phyloP scores from a whole-genome alignment of 2,113 vertebrate genomes.

The Archocentrus centrarchus region DNA sequence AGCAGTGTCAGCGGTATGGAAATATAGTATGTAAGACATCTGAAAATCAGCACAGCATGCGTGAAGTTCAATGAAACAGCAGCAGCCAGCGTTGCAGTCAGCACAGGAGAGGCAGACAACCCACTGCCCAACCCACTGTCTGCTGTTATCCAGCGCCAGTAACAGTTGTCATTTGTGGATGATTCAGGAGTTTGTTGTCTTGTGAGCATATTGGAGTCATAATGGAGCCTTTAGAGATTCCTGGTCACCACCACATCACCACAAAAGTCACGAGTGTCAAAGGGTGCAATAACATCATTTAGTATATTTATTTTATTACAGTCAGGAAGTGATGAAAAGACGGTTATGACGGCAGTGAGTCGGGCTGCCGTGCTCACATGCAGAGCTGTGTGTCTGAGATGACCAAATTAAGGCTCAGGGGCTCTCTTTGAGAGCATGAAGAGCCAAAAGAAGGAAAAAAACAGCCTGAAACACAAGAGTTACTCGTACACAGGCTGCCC shows the following conservation, averaged over 20 bases:
- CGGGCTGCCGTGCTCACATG: neutral
- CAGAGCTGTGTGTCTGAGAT: neutral
- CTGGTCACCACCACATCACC: neutral
- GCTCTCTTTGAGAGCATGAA: neutral
- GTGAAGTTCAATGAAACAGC: neutral
- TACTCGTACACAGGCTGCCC: too few species aligned
- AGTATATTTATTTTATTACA: neutral
- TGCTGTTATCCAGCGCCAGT: neutral
- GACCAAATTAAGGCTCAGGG: neutral
- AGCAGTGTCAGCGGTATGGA: neutral
- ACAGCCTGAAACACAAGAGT: too few species aligned
- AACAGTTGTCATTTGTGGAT: neutral
- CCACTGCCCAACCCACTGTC: neutral
- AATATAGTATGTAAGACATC: neutral
- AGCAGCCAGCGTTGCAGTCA: neutral
- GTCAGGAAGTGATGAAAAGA: neutral
- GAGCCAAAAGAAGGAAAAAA: too few species aligned
- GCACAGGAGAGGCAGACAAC: neutral
- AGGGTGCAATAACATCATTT: neutral
- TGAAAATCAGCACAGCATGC: neutral
- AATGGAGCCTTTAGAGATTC: neutral
- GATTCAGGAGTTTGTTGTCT: neutral
- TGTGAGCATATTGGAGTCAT: neutral
- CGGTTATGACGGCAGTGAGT: rapidly evolving
- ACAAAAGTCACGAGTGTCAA: neutral